These are phyloP conservation scores for Heterochromis multidens DNA, from an alignment of 2,113 vertebrate species.

Conservation along the genomic window DNA sequence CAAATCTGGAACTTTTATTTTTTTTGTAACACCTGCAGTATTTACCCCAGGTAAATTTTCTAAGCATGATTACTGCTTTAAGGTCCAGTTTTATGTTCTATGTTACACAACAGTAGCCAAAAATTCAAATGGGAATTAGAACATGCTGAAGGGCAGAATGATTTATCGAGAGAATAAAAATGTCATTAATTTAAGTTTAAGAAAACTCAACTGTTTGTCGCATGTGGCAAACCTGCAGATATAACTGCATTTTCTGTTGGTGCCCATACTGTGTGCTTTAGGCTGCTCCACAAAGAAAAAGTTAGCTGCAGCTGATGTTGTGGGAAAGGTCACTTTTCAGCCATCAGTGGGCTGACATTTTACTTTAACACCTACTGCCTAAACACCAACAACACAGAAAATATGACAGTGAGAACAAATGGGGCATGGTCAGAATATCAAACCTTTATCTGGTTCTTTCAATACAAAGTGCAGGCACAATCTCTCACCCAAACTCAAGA, in stretches of 20 bases:
- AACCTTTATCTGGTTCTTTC: background rate
- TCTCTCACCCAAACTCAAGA: slow-evolving; percentile 86
- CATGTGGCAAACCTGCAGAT: background rate
- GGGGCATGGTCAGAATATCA: background rate
- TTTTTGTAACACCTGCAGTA: background rate
- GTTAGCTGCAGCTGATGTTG: background rate
- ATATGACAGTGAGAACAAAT: background rate
- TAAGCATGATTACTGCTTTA: background rate
- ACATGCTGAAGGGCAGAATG: background rate
- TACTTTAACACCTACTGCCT: background rate
- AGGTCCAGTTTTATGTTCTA: no score
- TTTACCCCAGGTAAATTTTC: background rate
- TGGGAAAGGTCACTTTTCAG: slow-evolving; percentile 18
- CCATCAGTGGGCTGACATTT: slow-evolving; percentile 34
- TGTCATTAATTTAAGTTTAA: background rate
- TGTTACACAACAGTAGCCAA: background rate
- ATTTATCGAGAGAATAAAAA: background rate
- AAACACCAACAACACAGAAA: slow-evolving; percentile 7
- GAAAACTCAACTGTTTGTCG: background rate
- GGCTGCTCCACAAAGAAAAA: background rate
- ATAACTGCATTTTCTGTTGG: background rate
- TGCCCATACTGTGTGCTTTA: background rate
- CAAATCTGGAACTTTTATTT: background rate
- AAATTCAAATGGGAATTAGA: background rate
- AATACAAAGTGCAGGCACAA: background rate